A percentile compares a stretch with the other conserved stretches of the same genome.
Evolutionary conservation across 2,113 vertebrate genomes (phyloP).

Genomic region (Nothoprocta perdicaria): DNA sequence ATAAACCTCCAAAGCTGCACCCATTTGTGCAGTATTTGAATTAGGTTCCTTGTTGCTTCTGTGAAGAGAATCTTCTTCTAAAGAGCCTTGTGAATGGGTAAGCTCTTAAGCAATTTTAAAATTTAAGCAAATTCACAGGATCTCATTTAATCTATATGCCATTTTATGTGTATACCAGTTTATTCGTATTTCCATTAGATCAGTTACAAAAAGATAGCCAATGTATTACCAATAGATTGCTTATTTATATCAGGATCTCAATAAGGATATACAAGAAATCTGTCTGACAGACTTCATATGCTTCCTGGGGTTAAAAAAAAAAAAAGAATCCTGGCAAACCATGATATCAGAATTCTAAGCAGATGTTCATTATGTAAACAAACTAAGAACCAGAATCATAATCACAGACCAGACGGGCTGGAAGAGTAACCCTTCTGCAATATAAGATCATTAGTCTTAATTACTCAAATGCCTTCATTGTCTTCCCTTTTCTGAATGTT

Average conservation of each 20-base stretch:
- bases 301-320: background rate
- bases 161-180: background rate
- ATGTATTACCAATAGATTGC: too few species aligned
- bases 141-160: background rate
- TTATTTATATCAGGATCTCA: background rate
- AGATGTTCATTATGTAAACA: conserved; percentile 18
- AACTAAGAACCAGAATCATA: background rate
- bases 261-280: background rate
- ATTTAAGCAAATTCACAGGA: background rate
- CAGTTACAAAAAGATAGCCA: too few species aligned
- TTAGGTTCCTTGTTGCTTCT: background rate
- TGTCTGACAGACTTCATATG: background rate
- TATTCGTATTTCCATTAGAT: background rate
- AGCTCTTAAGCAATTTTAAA: background rate
- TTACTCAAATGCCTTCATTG: conserved; percentile 25
- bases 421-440: background rate
- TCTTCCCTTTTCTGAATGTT: background rate
- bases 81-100: background rate
- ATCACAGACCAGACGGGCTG: background rate
- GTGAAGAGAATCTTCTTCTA: background rate
- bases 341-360: background rate
- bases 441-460: conserved; percentile 23
- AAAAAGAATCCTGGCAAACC: conserved; percentile 1
- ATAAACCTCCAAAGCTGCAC: background rate
- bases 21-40: background rate